These are phyloP conservation scores for Ecliptopera silaceata DNA, from an alignment of 2,888 invertebrate species.

Conservation along the genomic window DNA sequence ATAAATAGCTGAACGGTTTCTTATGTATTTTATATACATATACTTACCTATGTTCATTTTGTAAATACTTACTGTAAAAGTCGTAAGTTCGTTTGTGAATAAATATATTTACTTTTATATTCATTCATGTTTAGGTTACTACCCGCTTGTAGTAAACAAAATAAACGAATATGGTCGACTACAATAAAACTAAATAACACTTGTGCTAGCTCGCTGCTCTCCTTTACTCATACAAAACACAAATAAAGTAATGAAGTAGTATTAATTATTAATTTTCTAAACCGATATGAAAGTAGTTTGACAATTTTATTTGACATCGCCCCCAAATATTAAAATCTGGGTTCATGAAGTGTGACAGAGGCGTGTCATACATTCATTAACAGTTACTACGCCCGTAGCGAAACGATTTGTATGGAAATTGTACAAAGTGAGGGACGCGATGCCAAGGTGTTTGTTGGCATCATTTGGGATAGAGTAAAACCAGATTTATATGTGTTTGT, in stretches of 20 bases:
- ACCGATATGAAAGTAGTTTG: constrained; percentile 25
- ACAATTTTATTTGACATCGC: constrained; percentile 37
- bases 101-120: too few species aligned
- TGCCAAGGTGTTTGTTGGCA: constrained; percentile 74
- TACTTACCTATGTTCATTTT: too few species aligned
- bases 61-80: too few species aligned
- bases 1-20: too few species aligned
- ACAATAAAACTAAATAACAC: too few species aligned
- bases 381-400: constrained; percentile 55
- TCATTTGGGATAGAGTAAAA: constrained; percentile 76
- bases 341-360: constrained; percentile 74
- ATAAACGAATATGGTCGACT: too few species aligned
- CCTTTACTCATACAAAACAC: neutral
- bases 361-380: constrained; percentile 16
- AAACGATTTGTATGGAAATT: constrained; percentile 82
- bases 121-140: too few species aligned
- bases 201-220: too few species aligned
- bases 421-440: constrained; percentile 57
- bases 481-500: constrained; percentile 75
- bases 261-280: neutral
- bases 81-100: too few species aligned
- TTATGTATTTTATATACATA: too few species aligned
- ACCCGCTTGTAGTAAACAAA: too few species aligned
- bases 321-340: constrained; percentile 75
- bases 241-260: neutral